Evolutionary conservation across 2,888 invertebrate species (phyloP).

Genomic region (Poecilus cupreus): DNA sequence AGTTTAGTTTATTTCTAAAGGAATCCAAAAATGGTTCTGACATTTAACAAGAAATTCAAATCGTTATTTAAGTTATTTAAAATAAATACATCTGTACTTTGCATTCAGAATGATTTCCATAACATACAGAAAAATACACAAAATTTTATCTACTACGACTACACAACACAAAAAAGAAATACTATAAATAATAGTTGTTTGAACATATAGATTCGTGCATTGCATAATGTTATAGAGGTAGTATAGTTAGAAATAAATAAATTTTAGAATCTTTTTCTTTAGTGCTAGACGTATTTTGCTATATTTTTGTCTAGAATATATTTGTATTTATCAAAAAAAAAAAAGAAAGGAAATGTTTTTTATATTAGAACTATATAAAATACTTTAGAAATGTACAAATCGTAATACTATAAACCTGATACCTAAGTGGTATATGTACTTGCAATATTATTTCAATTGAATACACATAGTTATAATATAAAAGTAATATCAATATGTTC

Average conservation of each 20-base stretch:
- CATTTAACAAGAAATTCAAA: neutral
- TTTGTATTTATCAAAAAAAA: neutral
- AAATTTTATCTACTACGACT: neutral
- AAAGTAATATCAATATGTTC: no score
- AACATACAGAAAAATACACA: neutral
- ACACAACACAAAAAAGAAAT: neutral
- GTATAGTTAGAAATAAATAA: conserved; percentile 42
- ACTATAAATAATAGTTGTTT: conserved; percentile 5
- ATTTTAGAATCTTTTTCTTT: conserved; percentile 33
- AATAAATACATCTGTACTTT: neutral
- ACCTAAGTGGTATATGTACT: conserved; percentile 14
- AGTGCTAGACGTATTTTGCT: conserved; percentile 41
- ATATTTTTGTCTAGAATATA: conserved; percentile 49
- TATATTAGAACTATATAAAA: conserved; percentile 5
- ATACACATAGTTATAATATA: no score
- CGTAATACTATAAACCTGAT: conserved; percentile 52
- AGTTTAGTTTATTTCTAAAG: neutral
- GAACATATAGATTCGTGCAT: conserved; percentile 43
- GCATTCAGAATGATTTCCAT: neutral
- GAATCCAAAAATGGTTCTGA: neutral
- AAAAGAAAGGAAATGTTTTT: neutral
- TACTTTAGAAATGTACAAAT: conserved; percentile 17
- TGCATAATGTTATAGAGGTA: conserved; percentile 43
- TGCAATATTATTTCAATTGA: no score
- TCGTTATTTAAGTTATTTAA: neutral